Conservation (phyloP, 2,888 invertebrate species). For the Cyaniris semiargus region DNA sequence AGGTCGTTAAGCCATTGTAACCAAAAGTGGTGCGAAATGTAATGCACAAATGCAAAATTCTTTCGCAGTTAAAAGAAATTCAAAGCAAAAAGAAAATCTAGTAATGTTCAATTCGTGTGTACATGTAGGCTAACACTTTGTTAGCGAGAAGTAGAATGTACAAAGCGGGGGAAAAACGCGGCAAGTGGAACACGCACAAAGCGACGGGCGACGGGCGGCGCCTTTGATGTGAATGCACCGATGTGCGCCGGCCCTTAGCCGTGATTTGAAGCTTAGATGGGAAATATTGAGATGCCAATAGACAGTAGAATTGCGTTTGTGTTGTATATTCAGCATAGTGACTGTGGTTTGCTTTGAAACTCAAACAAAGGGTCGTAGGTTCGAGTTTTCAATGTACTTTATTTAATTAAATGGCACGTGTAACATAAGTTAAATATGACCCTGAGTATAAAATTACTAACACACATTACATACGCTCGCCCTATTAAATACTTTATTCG, state of each 20-base stretch:
- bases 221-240: constrained; percentile 17
- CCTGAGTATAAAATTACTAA: too few relatives aligned
- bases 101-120: constrained; percentile 13
- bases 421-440: too few relatives aligned
- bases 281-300: constrained; percentile 6
- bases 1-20: neutral
- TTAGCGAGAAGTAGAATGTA: constrained; percentile 37
- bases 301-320: neutral
- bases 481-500: too few relatives aligned
- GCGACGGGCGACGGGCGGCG: constrained; percentile 26
- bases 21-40: neutral
- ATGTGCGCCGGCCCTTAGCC: neutral
- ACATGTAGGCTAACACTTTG: constrained; percentile 29
- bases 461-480: too few relatives aligned
- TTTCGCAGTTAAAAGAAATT: neutral
- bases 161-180: constrained; percentile 39
- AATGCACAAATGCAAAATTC: constrained; percentile 3
- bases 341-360: neutral
- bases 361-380: neutral
- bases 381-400: too few relatives aligned
- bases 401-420: too few relatives aligned
- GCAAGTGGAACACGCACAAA: constrained; percentile 43
- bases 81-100: constrained; percentile 4
- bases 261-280: constrained; percentile 9
- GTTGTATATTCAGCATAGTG: neutral